Evolutionary conservation across 2,113 vertebrate genomes (phyloP), one percentile per base, ranked within the genome.

Genomic region (Phoxinus phoxinus): DNA sequence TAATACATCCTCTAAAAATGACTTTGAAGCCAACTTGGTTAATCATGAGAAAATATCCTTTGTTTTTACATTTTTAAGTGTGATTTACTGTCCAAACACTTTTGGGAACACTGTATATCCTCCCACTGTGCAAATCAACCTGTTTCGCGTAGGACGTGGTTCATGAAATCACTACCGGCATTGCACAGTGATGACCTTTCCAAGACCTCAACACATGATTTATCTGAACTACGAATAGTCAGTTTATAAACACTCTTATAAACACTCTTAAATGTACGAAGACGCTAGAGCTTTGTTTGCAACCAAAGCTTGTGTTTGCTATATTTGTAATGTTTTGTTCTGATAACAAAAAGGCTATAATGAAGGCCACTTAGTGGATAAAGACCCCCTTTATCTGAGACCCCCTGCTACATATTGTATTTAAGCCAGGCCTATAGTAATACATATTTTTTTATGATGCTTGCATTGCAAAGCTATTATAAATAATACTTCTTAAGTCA

Each of bases 171-270:
- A 76, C n/a, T 84, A 23, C 72, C 41, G 32, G 76, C 23, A 73
- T 85, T 83, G 87, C 41, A 30, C 44, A 27, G 44, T 19, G 15
- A 41, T 80, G 51, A 82, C 71, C 72, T 84, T 37, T 84, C n/a
- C n/a, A 41, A 85, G 59, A n/a, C 79, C 73, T 87, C 73, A 51
- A 77, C 81, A 86, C 30, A 58, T 78, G 61, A 44, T 86, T 87
- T 27, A 81, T 44, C 21, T 63, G 23, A 81, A 41, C 59, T 27
- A 6, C 0, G 3, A 44, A 19, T 15, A 7, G 35, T 44, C 35
- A 1, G 12, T 23, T 63, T 63, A 82, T 51, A 35, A 23, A 27
- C 58, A 63, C 44, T 19, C 3, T 65, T 83, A 82, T 51, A 35
- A 23, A 27, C 58, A 63, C 44, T 19, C 3, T 65, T 83, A n/a